These are phyloP conservation scores for Brenthis daphne DNA, from an alignment of 2,888 invertebrate species.

Conservation along the genomic window DNA sequence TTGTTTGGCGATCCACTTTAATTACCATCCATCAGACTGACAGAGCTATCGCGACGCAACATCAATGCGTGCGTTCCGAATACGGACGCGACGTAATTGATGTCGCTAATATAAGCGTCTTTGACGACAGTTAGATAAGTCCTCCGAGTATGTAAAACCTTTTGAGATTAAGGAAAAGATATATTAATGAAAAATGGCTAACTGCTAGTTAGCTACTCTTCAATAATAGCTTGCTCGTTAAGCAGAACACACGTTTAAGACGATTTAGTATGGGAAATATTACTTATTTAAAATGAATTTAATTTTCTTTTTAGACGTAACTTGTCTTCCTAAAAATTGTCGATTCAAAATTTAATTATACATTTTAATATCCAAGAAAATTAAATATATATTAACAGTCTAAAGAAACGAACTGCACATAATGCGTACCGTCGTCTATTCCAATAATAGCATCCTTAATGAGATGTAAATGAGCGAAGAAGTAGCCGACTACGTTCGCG, in stretches of 20 bases:
- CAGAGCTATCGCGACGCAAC: conserved; percentile 54
- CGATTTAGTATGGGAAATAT: too few relatives aligned
- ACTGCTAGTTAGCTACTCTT: too few relatives aligned
- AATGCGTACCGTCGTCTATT: conserved; percentile 56
- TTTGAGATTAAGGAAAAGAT: not conserved
- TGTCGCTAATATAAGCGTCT: conserved; percentile 58
- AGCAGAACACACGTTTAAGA: too few relatives aligned
- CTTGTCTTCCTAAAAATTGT: too few relatives aligned
- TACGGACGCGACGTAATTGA: conserved; percentile 51
- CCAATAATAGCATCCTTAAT: conserved; percentile 79
- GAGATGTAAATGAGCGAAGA: conserved; percentile 83
- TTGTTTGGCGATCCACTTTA: conserved; percentile 50
- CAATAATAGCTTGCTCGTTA: too few relatives aligned
- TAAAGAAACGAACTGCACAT: conserved; percentile 34
- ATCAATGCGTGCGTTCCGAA: conserved; percentile 47
- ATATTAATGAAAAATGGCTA: not conserved
- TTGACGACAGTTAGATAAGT: conserved; percentile 29
- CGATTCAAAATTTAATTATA: conserved; percentile 4
- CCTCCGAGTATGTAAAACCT: not conserved
- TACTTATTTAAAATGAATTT: too few relatives aligned
- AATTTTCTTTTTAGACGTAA: too few relatives aligned
- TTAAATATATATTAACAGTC: conserved; percentile 35
- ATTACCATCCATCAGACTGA: conserved; percentile 61
- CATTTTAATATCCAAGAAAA: conserved; percentile 32
- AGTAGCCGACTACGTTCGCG: conserved; percentile 75